These are phyloP conservation scores for Caenorhabditis inopinata DNA, from an alignment of 1,140 invertebrate species.

Conservation along the genomic window DNA sequence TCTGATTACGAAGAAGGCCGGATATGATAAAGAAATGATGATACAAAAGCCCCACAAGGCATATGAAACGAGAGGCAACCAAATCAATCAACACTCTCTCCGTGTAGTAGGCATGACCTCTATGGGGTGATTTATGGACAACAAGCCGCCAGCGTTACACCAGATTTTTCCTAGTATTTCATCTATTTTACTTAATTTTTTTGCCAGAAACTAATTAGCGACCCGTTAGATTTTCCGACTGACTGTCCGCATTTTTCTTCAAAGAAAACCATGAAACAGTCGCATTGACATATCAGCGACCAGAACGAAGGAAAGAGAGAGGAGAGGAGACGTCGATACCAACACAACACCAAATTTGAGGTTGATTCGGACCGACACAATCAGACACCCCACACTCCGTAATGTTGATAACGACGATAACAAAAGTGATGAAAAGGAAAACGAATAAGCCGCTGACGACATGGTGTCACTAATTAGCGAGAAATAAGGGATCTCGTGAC, in stretches of 20 bases:
- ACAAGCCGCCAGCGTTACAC: not conserved
- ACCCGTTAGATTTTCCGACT: not conserved
- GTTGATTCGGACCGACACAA: not conserved
- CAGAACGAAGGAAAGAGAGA: too few relatives aligned
- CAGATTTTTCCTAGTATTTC: too few relatives aligned
- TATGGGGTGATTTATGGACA: slow-evolving; percentile 15
- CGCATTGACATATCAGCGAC: too few relatives aligned
- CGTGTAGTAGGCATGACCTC: not conserved
- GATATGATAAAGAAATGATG: not conserved
- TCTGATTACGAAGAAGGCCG: not conserved
- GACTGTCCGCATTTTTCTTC: too few relatives aligned
- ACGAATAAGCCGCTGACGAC: too few relatives aligned
- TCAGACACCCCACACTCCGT: not conserved
- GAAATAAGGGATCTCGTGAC: not conserved
- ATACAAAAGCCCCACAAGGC: not conserved
- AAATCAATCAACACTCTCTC: not conserved
- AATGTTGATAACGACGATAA: not conserved
- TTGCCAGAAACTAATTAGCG: not conserved
- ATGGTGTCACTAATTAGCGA: slow-evolving; percentile 5
- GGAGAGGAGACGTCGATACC: too few relatives aligned
- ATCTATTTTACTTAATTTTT: not conserved
- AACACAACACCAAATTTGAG: not conserved
- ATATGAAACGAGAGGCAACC: not conserved
- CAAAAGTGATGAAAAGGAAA: too few relatives aligned
- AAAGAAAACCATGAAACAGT: too few relatives aligned